Percentiles rank a stretch among this genome's conserved stretches.
These are phyloP conservation scores for Orgyia antiqua DNA, from an alignment of 2,888 invertebrate genomes.

Conservation along the genomic window DNA sequence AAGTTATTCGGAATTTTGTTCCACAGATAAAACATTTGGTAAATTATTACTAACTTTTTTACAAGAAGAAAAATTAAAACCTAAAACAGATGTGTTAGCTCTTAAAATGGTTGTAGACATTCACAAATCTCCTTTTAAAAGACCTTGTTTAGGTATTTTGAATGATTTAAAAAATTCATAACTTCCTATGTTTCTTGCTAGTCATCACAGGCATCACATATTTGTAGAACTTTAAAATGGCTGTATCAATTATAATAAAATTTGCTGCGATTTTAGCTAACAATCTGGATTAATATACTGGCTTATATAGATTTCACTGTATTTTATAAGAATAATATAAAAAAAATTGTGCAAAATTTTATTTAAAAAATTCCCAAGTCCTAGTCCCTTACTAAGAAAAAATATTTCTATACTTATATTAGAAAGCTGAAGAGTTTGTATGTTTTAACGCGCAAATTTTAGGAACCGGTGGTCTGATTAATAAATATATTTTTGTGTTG, in stretches of 20 bases:
- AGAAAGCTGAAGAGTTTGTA: too few relatives aligned
- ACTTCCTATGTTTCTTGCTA: too few relatives aligned
- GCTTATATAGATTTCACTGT: neutral
- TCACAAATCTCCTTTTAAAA: constrained; percentile 49
- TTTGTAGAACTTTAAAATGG: neutral
- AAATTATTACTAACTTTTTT: constrained; percentile 42
- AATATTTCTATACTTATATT: too few relatives aligned
- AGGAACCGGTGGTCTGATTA: too few relatives aligned
- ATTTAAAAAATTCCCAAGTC: too few relatives aligned
- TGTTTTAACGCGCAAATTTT: too few relatives aligned
- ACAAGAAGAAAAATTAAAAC: constrained; percentile 33
- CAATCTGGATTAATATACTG: too few relatives aligned
- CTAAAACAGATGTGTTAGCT: constrained; percentile 6
- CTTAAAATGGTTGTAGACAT: constrained; percentile 37
- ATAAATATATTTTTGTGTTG: too few relatives aligned
- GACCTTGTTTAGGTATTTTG: constrained; percentile 41
- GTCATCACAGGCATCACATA: constrained; percentile 2
- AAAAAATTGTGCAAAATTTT: too few relatives aligned
- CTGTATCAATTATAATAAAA: neutral
- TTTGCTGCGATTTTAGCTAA: too few relatives aligned
- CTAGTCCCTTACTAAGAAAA: too few relatives aligned
- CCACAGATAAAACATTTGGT: constrained; percentile 44
- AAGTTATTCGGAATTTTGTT: constrained; percentile 25
- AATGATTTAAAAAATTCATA: constrained; percentile 28
- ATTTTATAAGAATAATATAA: neutral